These are phyloP conservation scores for Nothoprocta pentlandii DNA, from an alignment of 2,113 vertebrate genomes.

Conservation along the genomic window DNA sequence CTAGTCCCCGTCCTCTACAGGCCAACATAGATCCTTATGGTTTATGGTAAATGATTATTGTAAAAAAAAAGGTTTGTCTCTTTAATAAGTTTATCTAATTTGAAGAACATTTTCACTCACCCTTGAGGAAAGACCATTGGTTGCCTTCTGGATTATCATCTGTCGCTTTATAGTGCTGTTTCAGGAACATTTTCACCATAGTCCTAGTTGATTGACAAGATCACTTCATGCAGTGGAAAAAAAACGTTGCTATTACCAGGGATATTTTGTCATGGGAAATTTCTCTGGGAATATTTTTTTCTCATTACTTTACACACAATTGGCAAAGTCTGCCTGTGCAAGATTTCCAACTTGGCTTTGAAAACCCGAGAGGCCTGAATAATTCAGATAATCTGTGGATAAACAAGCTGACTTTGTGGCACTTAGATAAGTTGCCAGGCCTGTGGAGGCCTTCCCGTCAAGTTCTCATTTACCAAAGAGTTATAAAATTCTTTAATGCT, in stretches of 20 bases:
- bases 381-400: constrained; percentile 58
- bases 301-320: constrained; percentile 27
- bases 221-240: neutral
- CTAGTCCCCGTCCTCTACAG: neutral
- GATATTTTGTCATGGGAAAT: constrained; percentile 32
- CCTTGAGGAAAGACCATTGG: neutral
- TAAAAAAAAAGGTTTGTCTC: neutral
- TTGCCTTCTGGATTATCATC: neutral
- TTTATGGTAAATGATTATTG: neutral
- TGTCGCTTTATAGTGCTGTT: neutral
- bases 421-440: constrained; percentile 39
- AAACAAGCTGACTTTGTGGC: constrained; percentile 49
- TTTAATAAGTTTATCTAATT: neutral
- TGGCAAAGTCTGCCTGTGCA: constrained; percentile 19
- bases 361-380: constrained; percentile 51
- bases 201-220: constrained; percentile 13
- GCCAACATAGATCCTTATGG: neutral
- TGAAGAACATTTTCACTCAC: neutral
- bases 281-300: constrained; percentile 47
- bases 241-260: constrained; percentile 16
- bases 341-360: constrained; percentile 44
- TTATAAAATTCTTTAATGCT: constrained; percentile 56
- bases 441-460: constrained; percentile 52
- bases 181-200: neutral
- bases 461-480: constrained; percentile 44